phyloP scores from a whole-genome alignment of 2,888 invertebrate genomes.

The Acrobasis suavella region DNA sequence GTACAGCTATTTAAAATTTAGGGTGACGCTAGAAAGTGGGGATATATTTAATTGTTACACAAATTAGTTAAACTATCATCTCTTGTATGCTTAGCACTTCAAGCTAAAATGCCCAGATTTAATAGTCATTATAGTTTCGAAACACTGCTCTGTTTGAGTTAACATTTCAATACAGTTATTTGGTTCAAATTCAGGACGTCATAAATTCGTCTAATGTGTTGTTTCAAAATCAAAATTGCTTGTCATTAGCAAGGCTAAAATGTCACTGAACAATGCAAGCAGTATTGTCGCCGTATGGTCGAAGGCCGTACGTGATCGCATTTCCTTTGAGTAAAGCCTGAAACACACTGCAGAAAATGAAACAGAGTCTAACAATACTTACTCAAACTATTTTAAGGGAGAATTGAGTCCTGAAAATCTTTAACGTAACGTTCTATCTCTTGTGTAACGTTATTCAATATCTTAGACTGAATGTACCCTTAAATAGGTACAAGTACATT shows the following conservation, averaged over 20 bases:
- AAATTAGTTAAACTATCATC: no score
- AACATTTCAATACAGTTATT: constrained; percentile 49
- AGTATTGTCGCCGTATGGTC: constrained; percentile 61
- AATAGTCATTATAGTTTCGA: not conserved
- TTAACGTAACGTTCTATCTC: no score
- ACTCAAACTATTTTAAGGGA: no score
- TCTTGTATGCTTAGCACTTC: not conserved
- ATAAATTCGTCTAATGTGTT: constrained; percentile 66
- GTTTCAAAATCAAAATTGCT: constrained; percentile 79
- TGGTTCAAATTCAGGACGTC: constrained; percentile 64
- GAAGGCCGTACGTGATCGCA: constrained; percentile 78
- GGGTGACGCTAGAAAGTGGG: no score
- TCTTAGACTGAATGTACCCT: no score
- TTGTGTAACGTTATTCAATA: no score
- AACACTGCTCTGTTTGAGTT: constrained; percentile 9
- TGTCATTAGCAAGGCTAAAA: constrained; percentile 79
- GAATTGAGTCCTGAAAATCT: no score
- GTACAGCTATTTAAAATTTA: no score
- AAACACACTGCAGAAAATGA: not conserved
- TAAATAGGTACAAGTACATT: no score
- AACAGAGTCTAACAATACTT: no score
- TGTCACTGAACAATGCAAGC: constrained; percentile 80
- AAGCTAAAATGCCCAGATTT: not conserved
- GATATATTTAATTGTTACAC: no score
- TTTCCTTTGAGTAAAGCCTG: constrained; percentile 63